Evolutionary conservation across 2,797 vertebrate genomes (phyloP).

Genomic region (Phrynocephalus vlangalii): DNA sequence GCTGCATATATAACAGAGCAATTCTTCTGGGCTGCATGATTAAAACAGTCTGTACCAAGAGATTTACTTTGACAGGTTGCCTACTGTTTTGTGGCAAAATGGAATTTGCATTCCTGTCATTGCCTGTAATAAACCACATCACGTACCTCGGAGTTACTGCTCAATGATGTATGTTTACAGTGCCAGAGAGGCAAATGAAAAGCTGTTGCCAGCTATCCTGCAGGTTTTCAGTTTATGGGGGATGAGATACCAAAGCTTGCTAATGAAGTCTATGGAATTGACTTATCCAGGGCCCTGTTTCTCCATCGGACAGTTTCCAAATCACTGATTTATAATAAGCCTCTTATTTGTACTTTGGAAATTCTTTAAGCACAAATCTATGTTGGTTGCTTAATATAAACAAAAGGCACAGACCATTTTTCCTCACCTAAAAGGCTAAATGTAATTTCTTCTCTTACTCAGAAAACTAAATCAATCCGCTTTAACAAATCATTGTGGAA

Average conservation of each 20-base stretch:
- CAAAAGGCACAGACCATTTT: too few species aligned
- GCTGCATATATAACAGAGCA: slow-evolving; percentile 23
- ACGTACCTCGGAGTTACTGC: slow-evolving; percentile 33
- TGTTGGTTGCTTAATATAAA: too few species aligned
- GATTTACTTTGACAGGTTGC: slow-evolving; percentile 48
- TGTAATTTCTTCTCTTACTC: too few species aligned
- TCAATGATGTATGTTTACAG: neutral
- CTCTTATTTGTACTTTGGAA: too few species aligned
- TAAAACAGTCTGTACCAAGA: slow-evolving; percentile 36
- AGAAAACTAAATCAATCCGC: too few species aligned
- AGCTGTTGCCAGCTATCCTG: neutral
- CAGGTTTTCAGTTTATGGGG: neutral
- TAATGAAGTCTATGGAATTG: neutral
- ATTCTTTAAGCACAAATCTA: too few species aligned
- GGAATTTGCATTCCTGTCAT: slow-evolving; percentile 59
- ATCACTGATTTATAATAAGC: too few species aligned
- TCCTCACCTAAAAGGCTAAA: too few species aligned
- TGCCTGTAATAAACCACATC: slow-evolving; percentile 54
- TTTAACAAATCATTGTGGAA: too few species aligned
- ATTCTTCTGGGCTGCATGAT: slow-evolving; percentile 2
- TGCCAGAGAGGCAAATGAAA: neutral
- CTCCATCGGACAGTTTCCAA: too few species aligned
- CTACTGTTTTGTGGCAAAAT: slow-evolving; percentile 53
- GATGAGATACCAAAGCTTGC: neutral
- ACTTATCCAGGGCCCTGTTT: too few species aligned